phyloP scores from a whole-genome alignment of 2,888 invertebrate species.

The Bimastos eiseni region DNA sequence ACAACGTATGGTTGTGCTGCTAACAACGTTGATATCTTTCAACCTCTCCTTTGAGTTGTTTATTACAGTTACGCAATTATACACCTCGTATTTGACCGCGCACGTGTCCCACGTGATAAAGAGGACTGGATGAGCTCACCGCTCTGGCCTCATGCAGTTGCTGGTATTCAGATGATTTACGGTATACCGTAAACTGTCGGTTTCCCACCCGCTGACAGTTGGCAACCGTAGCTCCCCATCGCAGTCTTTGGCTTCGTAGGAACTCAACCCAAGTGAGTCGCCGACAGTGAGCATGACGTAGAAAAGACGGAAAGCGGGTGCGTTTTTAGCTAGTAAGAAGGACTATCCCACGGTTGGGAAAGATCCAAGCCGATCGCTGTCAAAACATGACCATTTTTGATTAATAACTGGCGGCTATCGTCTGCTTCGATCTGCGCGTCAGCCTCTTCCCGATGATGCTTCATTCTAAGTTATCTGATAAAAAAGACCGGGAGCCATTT shows the following conservation, averaged over 20 bases:
- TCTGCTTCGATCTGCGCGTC: neutral
- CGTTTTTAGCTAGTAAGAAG: neutral
- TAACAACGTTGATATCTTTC: neutral
- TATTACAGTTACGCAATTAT: neutral
- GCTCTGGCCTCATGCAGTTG: neutral
- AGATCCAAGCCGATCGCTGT: no score
- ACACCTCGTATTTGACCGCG: neutral
- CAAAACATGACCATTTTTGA: no score
- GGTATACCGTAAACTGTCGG: neutral
- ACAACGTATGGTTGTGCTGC: neutral
- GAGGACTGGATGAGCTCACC: neutral
- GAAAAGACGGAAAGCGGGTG: neutral
- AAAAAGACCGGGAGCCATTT: neutral
- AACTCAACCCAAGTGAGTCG: neutral
- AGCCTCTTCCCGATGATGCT: neutral
- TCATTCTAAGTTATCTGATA: neutral
- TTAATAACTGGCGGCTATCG: neutral
- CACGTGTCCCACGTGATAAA: no score
- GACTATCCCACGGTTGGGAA: neutral
- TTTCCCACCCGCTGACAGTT: conserved; percentile 4
- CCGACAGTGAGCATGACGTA: neutral
- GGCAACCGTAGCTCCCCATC: neutral
- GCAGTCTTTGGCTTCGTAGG: neutral
- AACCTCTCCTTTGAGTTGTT: no score
- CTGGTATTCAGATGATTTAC: neutral